phyloP scores from a whole-genome alignment of 1,140 invertebrate species.

The Matsumurasca onukii region DNA sequence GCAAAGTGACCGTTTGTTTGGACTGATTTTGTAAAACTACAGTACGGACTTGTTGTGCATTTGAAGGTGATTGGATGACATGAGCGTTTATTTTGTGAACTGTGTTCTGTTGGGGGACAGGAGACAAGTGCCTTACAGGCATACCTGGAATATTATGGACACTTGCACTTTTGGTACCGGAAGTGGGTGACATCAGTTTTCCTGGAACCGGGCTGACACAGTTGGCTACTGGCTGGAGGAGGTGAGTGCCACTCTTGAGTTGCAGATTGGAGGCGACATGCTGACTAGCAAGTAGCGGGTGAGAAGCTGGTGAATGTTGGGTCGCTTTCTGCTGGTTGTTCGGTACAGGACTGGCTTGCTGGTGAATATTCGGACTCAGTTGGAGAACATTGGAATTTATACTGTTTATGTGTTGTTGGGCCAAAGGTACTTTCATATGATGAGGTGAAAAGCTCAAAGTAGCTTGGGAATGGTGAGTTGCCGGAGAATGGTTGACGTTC shows the following conservation, averaged over 20 bases:
- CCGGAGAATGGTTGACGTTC: constrained; percentile 13
- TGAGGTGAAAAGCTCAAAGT: constrained; percentile 5
- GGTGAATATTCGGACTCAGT: constrained; percentile 19
- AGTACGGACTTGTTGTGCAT: neutral
- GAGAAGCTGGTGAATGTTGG: neutral
- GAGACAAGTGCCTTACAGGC: constrained; percentile 4
- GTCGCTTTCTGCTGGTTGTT: neutral
- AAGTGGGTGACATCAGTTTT: neutral
- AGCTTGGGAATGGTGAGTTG: constrained; percentile 1
- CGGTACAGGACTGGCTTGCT: neutral
- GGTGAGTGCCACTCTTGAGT: neutral
- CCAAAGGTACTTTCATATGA: neutral
- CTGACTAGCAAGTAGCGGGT: neutral
- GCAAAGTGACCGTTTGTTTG: neutral
- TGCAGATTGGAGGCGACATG: neutral
- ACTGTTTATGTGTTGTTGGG: constrained; percentile 6
- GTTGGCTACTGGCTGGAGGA: constrained; percentile 6
- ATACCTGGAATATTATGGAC: too few relatives aligned
- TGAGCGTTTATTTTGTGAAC: constrained; percentile 17
- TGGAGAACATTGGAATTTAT: neutral
- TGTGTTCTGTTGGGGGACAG: neutral
- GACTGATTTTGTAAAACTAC: constrained; percentile 17
- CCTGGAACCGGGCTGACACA: neutral
- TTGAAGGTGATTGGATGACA: constrained; percentile 20
- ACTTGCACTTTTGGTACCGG: neutral